Evolutionary conservation across 2,113 vertebrate genomes (phyloP).

Genomic region (Eptesicus fuscus): DNA sequence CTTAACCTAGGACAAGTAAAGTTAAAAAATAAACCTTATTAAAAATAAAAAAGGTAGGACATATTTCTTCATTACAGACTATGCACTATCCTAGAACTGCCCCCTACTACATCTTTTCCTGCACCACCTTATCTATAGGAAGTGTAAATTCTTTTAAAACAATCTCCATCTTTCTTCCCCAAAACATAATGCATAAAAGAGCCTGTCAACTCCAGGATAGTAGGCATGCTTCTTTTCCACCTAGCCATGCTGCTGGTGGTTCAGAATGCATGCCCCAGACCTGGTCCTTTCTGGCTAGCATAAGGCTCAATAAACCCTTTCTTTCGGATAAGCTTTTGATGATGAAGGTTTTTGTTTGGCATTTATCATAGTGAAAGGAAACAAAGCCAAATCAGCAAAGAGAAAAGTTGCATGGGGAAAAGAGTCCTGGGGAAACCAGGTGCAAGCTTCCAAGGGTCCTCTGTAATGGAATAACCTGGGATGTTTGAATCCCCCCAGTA

Average conservation of each 20-base stretch:
- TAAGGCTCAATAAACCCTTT: neutral
- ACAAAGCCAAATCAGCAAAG: neutral
- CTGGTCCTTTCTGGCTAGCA: neutral
- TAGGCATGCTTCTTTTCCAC: neutral
- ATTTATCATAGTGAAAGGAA: neutral
- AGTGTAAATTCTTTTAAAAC: neutral
- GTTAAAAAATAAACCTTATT: no score
- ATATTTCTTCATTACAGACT: neutral
- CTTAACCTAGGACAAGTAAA: no score
- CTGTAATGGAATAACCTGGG: neutral
- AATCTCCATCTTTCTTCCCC: neutral
- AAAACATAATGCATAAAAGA: neutral
- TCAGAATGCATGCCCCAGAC: neutral
- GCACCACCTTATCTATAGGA: neutral
- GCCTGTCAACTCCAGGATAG: neutral
- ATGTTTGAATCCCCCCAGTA: neutral
- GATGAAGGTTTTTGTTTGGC: neutral
- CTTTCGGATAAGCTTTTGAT: neutral
- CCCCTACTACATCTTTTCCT: neutral
- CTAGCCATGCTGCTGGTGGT: neutral
- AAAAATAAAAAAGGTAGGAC: no score
- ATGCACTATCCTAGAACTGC: neutral
- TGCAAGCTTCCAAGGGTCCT: neutral
- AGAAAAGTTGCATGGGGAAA: neutral
- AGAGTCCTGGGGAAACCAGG: neutral